A percentile compares a stretch with the other conserved stretches of the same genome.
Evolutionary conservation across 2,888 invertebrate genomes (phyloP).

Genomic region (Stegana nigrithorax): DNA sequence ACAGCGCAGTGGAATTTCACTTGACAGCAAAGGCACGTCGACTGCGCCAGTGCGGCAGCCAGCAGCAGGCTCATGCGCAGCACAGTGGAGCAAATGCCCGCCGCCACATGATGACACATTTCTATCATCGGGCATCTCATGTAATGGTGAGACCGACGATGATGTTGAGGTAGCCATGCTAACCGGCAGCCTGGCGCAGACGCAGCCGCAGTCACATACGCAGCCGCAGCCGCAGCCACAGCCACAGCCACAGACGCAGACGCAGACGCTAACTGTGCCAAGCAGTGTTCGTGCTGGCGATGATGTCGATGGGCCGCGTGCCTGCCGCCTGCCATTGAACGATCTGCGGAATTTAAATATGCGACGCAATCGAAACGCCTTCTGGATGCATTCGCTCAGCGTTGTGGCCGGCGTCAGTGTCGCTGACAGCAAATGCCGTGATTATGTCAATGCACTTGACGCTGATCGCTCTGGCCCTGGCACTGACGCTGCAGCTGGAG

Average conservation of each 20-base stretch:
- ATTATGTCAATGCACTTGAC: too few relatives aligned
- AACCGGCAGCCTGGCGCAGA: slow-evolving; percentile 44
- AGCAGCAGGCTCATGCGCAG: slow-evolving; percentile 61
- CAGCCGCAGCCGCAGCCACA: not conserved
- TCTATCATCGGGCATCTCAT: slow-evolving; percentile 66
- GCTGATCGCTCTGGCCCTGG: too few relatives aligned
- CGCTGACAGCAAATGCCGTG: too few relatives aligned
- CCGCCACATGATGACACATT: slow-evolving; percentile 56
- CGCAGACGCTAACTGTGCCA: too few relatives aligned
- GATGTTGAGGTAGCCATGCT: slow-evolving; percentile 60
- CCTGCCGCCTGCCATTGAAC: slow-evolving; percentile 34
- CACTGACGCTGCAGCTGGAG: not conserved
- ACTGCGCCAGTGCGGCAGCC: slow-evolving; percentile 19
- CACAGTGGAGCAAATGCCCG: slow-evolving; percentile 66
- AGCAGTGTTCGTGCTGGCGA: too few relatives aligned
- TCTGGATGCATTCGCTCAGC: slow-evolving; percentile 58
- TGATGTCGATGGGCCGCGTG: too few relatives aligned
- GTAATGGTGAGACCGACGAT: slow-evolving; percentile 63
- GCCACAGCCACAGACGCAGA: too few relatives aligned
- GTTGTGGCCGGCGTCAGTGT: slow-evolving; percentile 33
- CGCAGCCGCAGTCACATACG: slow-evolving; percentile 21
- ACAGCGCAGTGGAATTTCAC: too few relatives aligned
- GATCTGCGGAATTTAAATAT: slow-evolving; percentile 64
- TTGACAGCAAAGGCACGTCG: too few relatives aligned
- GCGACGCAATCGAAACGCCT: slow-evolving; percentile 64